These are phyloP conservation scores for Thaumetopoea pityocampa DNA, from an alignment of 1,140 invertebrate species.

Conservation along the genomic window DNA sequence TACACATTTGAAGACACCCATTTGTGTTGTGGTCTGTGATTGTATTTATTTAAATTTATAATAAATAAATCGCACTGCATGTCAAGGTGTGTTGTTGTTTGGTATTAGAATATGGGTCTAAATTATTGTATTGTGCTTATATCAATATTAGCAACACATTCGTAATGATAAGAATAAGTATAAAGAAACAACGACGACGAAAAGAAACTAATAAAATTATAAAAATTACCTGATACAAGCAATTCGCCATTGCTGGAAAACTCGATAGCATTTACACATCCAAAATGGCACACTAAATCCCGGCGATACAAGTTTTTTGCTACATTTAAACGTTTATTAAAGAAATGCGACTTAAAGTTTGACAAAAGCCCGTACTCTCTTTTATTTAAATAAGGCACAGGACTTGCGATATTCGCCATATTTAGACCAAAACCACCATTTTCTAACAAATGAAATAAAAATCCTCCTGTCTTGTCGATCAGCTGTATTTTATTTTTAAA, in stretches of 20 bases:
- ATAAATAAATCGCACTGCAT: too few relatives aligned
- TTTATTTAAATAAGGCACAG: conserved; percentile 54
- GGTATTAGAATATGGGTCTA: too few relatives aligned
- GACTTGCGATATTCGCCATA: conserved; percentile 65
- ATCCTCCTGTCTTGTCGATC: conserved; percentile 44
- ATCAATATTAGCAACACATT: too few relatives aligned
- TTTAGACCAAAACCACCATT: conserved; percentile 60
- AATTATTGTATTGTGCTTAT: too few relatives aligned
- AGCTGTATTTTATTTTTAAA: conserved; percentile 72
- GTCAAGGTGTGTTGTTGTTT: too few relatives aligned
- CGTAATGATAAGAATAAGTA: too few relatives aligned
- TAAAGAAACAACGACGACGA: too few relatives aligned
- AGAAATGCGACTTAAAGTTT: conserved; percentile 70
- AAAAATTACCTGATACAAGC: conserved; percentile 93
- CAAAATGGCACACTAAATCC: conserved; percentile 92
- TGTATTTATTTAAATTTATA: too few relatives aligned
- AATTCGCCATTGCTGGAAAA: conserved; percentile 92
- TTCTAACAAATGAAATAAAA: conserved; percentile 44
- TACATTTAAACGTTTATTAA: conserved; percentile 78
- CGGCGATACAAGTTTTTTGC: conserved; percentile 88
- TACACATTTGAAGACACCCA: too few relatives aligned
- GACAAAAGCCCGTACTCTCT: conserved; percentile 54
- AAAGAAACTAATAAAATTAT: conserved; percentile 1
- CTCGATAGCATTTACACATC: conserved; percentile 97
- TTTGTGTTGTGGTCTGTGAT: too few relatives aligned